Conservation (phyloP, 2,113 vertebrate species). For the Chaetodon auriga region DNA sequence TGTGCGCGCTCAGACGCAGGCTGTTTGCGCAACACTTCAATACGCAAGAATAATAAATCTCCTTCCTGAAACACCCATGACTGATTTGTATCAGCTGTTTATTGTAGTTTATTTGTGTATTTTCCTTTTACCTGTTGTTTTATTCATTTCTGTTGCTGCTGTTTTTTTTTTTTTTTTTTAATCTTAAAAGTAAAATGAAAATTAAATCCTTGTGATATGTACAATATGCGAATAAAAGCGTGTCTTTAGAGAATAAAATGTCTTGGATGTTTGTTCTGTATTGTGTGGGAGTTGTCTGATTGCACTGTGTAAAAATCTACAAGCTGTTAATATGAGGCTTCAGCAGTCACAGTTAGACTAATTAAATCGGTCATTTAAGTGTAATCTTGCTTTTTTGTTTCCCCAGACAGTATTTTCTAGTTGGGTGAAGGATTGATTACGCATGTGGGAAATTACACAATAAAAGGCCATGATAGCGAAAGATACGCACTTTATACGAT, state of each 20-base stretch:
- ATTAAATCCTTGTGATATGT: no score
- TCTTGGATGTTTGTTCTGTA: not conserved
- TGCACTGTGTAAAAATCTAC: not conserved
- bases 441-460: no score
- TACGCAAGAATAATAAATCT: not conserved
- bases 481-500: no score
- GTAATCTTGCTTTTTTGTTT: no score
- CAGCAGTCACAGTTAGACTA: no score
- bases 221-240: no score
- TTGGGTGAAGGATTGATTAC: no score
- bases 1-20: conserved; percentile 32
- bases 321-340: not conserved
- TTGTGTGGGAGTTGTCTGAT: not conserved
- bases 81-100: not conserved
- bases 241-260: no score
- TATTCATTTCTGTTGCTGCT: not conserved
- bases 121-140: not conserved
- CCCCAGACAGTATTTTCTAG: no score
- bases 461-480: no score
- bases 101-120: rapidly evolving
- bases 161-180: not conserved
- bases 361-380: no score
- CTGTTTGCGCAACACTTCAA: conserved; percentile 44
- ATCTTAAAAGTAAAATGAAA: not conserved
- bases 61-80: not conserved